Evolutionary conservation across 2,797 vertebrate genomes (phyloP).

Genomic region (Pogoniulus pusillus): DNA sequence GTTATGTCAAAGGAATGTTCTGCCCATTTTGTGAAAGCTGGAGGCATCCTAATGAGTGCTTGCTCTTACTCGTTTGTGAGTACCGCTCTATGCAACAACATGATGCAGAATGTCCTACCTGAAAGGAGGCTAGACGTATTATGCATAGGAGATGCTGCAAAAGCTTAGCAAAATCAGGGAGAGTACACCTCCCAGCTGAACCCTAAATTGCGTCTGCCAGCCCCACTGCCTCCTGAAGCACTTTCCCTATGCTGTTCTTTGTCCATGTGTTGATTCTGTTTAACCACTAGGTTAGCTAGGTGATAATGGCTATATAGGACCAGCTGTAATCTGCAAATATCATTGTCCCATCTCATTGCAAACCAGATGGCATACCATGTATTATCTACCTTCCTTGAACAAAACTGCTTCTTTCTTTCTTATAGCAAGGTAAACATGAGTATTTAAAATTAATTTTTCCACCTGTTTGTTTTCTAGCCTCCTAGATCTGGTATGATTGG

Average conservation of each 20-base stretch:
- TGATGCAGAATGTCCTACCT: background rate
- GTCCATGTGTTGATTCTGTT: background rate
- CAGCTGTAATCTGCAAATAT: background rate
- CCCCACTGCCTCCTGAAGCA: background rate
- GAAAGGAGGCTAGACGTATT: background rate
- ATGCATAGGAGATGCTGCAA: background rate
- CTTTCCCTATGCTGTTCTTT: background rate
- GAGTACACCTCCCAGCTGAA: background rate
- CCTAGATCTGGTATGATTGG: background rate
- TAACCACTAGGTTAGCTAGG: background rate
- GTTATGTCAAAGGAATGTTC: background rate
- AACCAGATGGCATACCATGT: background rate
- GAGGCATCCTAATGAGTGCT: background rate
- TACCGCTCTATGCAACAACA: background rate
- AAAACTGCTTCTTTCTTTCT: slow-evolving; percentile 10
- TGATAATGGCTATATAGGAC: background rate
- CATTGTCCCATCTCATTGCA: background rate
- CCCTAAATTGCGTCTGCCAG: background rate
- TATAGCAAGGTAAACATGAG: background rate
- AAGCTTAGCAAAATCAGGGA: background rate
- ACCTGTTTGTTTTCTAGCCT: slow-evolving; percentile 26
- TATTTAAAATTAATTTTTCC: background rate
- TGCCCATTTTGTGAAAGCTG: background rate
- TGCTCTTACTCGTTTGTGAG: background rate
- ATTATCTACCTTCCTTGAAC: background rate